Conservation (phyloP, 92 coral and sea anemone species). For the Epizoanthus stellaris region DNA sequence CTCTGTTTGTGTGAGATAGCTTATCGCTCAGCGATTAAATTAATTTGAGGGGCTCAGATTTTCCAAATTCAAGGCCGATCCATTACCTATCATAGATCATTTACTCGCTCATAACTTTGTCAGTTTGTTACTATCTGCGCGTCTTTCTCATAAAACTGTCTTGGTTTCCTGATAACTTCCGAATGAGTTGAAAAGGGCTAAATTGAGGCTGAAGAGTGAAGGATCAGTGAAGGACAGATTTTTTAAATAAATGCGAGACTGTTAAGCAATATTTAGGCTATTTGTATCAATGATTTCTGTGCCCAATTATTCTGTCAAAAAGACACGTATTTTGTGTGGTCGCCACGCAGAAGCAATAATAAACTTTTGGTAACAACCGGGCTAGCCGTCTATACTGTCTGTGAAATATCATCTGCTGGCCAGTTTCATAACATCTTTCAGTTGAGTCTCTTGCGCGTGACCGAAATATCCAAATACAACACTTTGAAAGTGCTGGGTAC, state of each 20-base stretch:
- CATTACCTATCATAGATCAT: slow-evolving; percentile 14
- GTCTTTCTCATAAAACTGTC: slow-evolving; percentile 32
- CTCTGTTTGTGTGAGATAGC: slow-evolving; percentile 48
- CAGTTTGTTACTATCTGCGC: neutral
- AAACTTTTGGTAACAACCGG: neutral
- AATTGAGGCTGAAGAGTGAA: slow-evolving; percentile 4
- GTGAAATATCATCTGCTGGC: slow-evolving; percentile 8
- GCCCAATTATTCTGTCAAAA: neutral
- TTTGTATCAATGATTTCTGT: neutral
- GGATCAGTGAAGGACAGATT: neutral
- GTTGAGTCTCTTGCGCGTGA: slow-evolving; percentile 9
- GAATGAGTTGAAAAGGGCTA: neutral
- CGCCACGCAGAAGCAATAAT: neutral
- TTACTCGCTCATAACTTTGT: slow-evolving; percentile 10
- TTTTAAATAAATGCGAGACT: neutral
- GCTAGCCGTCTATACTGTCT: neutral
- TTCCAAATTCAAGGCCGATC: slow-evolving; percentile 23
- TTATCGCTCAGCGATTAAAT: slow-evolving; percentile 36
- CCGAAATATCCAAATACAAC: slow-evolving; percentile 1
- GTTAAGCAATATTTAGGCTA: neutral
- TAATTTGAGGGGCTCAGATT: slow-evolving; percentile 34
- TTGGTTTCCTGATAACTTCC: neutral
- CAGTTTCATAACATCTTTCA: slow-evolving; percentile 4
- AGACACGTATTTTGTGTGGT: neutral
- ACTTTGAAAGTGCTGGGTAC: slow-evolving; percentile 23